Percentiles rank a stretch among this genome's conserved stretches.
Evolutionary conservation across 2,888 invertebrate species (phyloP).

Genomic region (Patella caerulea): DNA sequence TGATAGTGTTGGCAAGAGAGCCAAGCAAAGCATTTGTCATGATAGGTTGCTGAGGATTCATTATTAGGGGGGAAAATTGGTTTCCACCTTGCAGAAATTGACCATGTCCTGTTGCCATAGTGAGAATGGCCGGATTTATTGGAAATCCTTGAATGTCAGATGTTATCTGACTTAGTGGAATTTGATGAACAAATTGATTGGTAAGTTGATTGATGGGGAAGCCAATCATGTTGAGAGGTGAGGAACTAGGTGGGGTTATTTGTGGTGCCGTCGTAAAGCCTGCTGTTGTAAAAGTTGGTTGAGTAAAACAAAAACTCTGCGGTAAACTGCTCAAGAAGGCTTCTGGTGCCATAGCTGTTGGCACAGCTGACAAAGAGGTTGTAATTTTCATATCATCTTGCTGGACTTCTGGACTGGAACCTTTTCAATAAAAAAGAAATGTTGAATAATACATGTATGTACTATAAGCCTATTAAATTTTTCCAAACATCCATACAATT

Average conservation of each 20-base stretch:
- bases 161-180: conserved; percentile 35
- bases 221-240: conserved; percentile 17
- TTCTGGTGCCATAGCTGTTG: too few species aligned
- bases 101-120: conserved; percentile 31
- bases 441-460: too few species aligned
- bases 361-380: too few species aligned
- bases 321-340: neutral
- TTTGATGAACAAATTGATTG: conserved; percentile 39
- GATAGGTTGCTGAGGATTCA: conserved; percentile 37
- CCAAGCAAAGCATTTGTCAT: conserved; percentile 36
- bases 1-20: conserved; percentile 20
- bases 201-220: conserved; percentile 15
- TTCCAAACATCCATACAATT: too few species aligned
- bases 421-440: too few species aligned
- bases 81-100: conserved; percentile 34
- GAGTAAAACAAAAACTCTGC: conserved; percentile 3
- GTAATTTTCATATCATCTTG: too few species aligned
- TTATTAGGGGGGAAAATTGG: conserved; percentile 41
- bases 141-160: conserved; percentile 24
- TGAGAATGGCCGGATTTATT: conserved; percentile 34
- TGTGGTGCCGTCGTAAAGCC: neutral
- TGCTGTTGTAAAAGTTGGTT: conserved; percentile 5
- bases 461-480: too few species aligned
- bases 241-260: neutral
- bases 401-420: too few species aligned